Conservation (phyloP, 2,888 invertebrate species). For the Hyalella azteca region DNA sequence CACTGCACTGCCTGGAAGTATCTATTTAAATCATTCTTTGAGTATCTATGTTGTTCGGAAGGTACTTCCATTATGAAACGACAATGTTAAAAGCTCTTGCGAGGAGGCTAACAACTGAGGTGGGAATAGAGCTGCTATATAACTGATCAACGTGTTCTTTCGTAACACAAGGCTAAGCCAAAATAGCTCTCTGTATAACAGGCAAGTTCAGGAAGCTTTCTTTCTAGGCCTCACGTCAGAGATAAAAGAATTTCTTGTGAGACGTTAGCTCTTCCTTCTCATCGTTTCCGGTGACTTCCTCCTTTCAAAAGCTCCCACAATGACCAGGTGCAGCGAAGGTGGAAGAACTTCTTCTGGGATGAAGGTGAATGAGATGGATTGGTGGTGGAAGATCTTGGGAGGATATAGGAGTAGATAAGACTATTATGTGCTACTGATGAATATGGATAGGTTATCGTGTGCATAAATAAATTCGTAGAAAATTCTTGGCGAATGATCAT, state of each 20-base stretch:
- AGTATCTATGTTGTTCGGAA: background rate
- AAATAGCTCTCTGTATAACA: background rate
- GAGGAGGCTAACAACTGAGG: conserved; percentile 8
- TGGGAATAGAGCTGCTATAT: too few relatives aligned
- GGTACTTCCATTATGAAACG: background rate
- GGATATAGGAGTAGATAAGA: too few relatives aligned
- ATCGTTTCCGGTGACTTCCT: conserved; percentile 28
- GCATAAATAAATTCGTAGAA: too few relatives aligned
- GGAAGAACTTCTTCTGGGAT: too few relatives aligned
- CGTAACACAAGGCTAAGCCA: background rate
- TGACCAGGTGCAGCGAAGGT: conserved; percentile 12
- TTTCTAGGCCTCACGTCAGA: background rate
- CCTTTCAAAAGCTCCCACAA: conserved; percentile 21
- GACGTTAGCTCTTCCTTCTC: conserved; percentile 19
- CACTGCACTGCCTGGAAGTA: too few relatives aligned
- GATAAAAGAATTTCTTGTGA: conserved; percentile 28
- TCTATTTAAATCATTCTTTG: conserved; percentile 7
- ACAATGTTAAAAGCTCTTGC: conserved; percentile 21
- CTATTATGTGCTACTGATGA: too few relatives aligned
- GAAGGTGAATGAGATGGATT: too few relatives aligned
- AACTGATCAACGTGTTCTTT: too few relatives aligned
- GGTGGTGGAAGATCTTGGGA: too few relatives aligned
- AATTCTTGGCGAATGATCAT: too few relatives aligned
- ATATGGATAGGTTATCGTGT: too few relatives aligned
- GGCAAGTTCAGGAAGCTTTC: background rate